Evolutionary conservation across 2,888 invertebrate genomes (phyloP).

Genomic region (Phlogophora meticulosa): DNA sequence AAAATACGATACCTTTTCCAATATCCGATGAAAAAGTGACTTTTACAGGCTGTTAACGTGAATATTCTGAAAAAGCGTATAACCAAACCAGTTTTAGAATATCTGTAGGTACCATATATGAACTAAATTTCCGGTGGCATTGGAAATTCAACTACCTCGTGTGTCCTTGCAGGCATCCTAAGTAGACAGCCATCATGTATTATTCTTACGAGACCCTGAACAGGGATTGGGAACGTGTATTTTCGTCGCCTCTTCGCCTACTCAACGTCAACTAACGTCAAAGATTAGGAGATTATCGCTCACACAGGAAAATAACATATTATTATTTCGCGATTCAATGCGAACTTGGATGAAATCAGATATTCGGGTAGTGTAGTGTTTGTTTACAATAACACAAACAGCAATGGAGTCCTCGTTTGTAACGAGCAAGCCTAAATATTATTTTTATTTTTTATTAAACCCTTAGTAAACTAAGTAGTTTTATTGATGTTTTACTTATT

Average conservation of each 20-base stretch:
- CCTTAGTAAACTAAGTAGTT: background rate
- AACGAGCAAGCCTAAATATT: background rate
- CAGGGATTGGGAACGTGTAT: slow-evolving; percentile 28
- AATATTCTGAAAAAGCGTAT: background rate
- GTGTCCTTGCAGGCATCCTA: slow-evolving; percentile 2
- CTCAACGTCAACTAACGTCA: slow-evolving; percentile 51
- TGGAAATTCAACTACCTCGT: background rate
- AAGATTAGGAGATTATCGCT: slow-evolving; percentile 48
- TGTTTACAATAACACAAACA: background rate
- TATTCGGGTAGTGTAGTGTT: background rate
- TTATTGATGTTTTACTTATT: background rate
- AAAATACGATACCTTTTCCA: background rate
- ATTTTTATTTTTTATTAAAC: background rate
- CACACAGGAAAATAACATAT: slow-evolving; percentile 37
- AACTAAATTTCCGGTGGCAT: background rate
- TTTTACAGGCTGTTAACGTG: background rate
- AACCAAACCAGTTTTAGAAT: background rate
- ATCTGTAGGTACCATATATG: no score
- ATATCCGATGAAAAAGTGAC: background rate
- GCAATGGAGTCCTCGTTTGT: background rate
- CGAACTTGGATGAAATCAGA: background rate
- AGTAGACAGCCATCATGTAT: slow-evolving; percentile 14
- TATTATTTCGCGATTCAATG: slow-evolving; percentile 31
- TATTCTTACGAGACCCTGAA: slow-evolving; percentile 29
- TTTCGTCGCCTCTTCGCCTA: slow-evolving; percentile 36